Evolutionary conservation across 2,888 invertebrate genomes (phyloP), one percentile per base, ranked within the genome.

Genomic region (Diarsia brunnea): DNA sequence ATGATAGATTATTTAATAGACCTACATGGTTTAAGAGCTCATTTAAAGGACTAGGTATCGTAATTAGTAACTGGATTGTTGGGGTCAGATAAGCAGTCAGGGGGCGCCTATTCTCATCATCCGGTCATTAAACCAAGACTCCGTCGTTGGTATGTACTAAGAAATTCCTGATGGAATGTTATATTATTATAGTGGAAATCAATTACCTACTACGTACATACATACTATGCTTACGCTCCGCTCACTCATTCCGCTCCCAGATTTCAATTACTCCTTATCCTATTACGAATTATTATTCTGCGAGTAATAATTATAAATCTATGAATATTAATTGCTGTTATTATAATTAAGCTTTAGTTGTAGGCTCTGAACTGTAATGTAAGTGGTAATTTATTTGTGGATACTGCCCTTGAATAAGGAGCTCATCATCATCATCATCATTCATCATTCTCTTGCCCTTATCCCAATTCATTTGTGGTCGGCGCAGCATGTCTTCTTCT

Each of bases 261-360:
- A 38, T 78, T 81, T 82, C 71, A 87, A 87, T 87, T 87, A 87
- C 65, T 74, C 66, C 58, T 76, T 75, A 87, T 82, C 82, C 86
- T 80, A 79, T 87, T 79, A 87, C 51, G 61, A 53, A 69, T 70
- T 70, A 75, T 75, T 70, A 75, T 75, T 80, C 81, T 78, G 67
- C 71, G 47, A 75, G 61, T 84, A 63, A 79, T 86, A 65, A 87
- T 86, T 81, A 87, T 77, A 84, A 84, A 82, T 84, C 84, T 86
- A 87, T 87, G 86, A 87, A 87, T 87, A 87, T 85, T 87, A 79
- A 87, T 87, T 27, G n/a, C n/a, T 63, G 77, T 61, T 70, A n/a
- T 72, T 77, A 70, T 80, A 86, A 85, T 85, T 85, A 82, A 89
- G 76, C 82, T 69, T 61, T 45, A 16, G 68, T 75, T 69, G 65